phyloP scores from a whole-genome alignment of 2,113 vertebrate genomes.

The Ploceus nigricollis region DNA sequence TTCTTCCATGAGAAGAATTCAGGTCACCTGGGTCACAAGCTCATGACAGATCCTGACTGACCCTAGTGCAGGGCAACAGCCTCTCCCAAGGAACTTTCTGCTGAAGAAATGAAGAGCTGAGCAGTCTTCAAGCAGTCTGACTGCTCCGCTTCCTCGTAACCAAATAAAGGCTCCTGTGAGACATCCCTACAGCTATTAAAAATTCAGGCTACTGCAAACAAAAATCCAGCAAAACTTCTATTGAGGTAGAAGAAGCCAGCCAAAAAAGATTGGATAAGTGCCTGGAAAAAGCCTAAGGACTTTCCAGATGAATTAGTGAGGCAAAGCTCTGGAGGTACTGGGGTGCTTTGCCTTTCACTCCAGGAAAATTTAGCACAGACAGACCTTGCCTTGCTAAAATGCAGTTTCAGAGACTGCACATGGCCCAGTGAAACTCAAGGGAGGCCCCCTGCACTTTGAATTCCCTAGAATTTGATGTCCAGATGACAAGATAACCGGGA shows the following conservation, averaged over 20 bases:
- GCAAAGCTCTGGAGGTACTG: not conserved
- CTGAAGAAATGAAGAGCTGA: not conserved
- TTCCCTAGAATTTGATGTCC: not conserved
- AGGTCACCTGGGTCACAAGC: not conserved
- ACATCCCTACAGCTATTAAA: not conserved
- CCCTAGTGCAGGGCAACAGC: not conserved
- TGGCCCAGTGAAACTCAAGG: rapidly evolving
- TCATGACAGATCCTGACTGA: not conserved
- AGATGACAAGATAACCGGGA: not conserved
- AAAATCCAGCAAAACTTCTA: slow-evolving; percentile 30
- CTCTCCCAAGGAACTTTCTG: not conserved
- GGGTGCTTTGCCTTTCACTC: not conserved
- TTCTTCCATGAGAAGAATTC: rapidly evolving
- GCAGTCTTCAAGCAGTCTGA: not conserved
- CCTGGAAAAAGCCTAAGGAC: slow-evolving; percentile 23
- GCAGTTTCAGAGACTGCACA: not conserved
- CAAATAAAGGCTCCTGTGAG: slow-evolving; percentile 22
- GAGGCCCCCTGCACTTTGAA: not conserved
- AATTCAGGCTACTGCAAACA: slow-evolving; percentile 39
- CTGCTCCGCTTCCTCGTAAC: not conserved
- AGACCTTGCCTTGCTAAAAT: rapidly evolving
- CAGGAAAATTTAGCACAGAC: not conserved
- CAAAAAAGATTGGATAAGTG: slow-evolving; percentile 11
- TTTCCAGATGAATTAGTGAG: not conserved
- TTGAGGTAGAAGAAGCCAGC: not conserved